Conservation (phyloP, 2,113 vertebrate species). For the Cephalopholis sonnerati region DNA sequence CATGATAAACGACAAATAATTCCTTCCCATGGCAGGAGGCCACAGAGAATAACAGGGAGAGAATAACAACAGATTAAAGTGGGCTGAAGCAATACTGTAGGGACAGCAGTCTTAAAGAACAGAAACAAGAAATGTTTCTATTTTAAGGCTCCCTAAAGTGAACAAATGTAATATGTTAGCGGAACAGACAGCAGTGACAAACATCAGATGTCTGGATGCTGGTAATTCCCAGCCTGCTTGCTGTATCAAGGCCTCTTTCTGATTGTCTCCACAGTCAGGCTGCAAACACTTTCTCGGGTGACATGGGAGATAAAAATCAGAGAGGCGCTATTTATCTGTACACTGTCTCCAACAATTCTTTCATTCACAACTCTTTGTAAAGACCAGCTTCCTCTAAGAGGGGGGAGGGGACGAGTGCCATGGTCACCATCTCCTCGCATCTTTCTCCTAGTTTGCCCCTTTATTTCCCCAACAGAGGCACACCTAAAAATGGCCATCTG, state of each 20-base stretch:
- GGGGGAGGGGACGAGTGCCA: constrained; percentile 27
- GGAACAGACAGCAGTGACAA: constrained; percentile 48
- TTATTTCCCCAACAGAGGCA: constrained; percentile 7
- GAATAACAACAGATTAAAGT: constrained; percentile 46
- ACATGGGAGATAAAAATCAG: constrained; percentile 59
- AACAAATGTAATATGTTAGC: constrained; percentile 54
- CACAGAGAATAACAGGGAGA: constrained; percentile 35
- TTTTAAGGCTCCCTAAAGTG: constrained; percentile 62
- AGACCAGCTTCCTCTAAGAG: constrained; percentile 24
- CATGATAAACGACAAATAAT: constrained; percentile 35
- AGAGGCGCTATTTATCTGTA: constrained; percentile 43
- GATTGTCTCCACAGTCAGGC: constrained; percentile 45
- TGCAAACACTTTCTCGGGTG: constrained; percentile 48
- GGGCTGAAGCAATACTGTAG: constrained; percentile 11
- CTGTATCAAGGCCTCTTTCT: constrained; percentile 37
- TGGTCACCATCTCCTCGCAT: constrained; percentile 44
- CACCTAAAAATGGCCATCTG: constrained; percentile 26
- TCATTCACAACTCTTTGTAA: constrained; percentile 54
- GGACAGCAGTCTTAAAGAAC: constrained; percentile 19
- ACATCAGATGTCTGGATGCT: constrained; percentile 47
- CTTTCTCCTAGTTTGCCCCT: constrained; percentile 9
- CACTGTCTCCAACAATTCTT: constrained; percentile 43
- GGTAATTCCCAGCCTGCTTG: constrained; percentile 37
- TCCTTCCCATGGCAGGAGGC: constrained; percentile 30
- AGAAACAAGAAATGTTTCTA: constrained; percentile 34